Percentiles rank a stretch among this genome's conserved stretches.
Evolutionary conservation across 2,888 invertebrate species (phyloP).

Genomic region (Norana najaformis): DNA sequence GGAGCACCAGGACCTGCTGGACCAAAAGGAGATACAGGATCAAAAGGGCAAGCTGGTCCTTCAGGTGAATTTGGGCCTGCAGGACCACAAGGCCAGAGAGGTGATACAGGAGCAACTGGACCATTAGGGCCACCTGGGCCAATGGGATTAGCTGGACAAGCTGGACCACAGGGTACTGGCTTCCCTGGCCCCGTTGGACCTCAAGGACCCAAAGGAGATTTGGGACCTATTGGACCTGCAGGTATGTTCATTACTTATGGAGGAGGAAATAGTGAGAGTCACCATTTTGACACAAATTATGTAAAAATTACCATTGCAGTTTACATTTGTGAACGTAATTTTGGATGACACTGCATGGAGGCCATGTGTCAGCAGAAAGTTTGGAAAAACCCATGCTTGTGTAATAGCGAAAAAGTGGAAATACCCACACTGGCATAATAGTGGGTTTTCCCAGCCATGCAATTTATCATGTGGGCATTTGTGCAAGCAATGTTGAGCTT

Average conservation of each 20-base stretch:
- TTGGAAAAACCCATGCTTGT: too few relatives aligned
- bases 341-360: too few relatives aligned
- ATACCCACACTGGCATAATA: too few relatives aligned
- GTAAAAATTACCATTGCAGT: not conserved
- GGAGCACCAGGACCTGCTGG: constrained; percentile 41
- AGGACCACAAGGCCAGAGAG: constrained; percentile 34
- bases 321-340: too few relatives aligned
- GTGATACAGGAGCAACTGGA: constrained; percentile 38
- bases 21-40: constrained; percentile 33
- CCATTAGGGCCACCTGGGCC: constrained; percentile 37
- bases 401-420: too few relatives aligned
- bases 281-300: not conserved
- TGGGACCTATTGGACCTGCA: constrained; percentile 32
- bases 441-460: too few relatives aligned
- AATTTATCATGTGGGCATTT: too few relatives aligned
- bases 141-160: constrained; percentile 35
- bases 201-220: constrained; percentile 29
- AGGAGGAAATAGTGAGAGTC: constrained; percentile 10
- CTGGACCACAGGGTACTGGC: constrained; percentile 35
- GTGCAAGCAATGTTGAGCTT: too few relatives aligned
- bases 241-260: constrained; percentile 27
- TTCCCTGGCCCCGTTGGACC: constrained; percentile 13
- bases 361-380: too few relatives aligned
- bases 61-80: constrained; percentile 23
- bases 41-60: not conserved